Percentiles rank a stretch among this genome's conserved stretches.
Conservation (phyloP, 2,888 invertebrate genomes). For the Neoascia interrupta region DNA sequence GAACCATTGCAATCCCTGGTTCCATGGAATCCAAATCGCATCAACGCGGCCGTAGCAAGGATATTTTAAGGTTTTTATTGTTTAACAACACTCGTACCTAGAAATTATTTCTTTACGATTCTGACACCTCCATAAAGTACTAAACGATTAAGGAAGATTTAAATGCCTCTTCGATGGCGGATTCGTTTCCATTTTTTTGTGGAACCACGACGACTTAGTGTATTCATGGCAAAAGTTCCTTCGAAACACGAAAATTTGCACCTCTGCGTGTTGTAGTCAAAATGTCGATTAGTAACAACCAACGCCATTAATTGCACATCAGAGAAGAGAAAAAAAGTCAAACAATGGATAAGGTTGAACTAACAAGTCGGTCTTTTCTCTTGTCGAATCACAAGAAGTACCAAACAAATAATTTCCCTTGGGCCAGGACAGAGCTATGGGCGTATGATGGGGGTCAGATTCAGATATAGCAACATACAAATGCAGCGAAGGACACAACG, state of each 20-base stretch:
- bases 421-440: slow-evolving; percentile 36
- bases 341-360: background rate
- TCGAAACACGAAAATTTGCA: slow-evolving; percentile 23
- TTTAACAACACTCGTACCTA: slow-evolving; percentile 51
- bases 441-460: slow-evolving; percentile 15
- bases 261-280: slow-evolving; percentile 25
- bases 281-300: slow-evolving; percentile 56
- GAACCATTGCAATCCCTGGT: slow-evolving; percentile 8
- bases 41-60: slow-evolving; percentile 46
- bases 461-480: background rate
- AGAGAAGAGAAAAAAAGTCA: background rate
- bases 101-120: slow-evolving; percentile 59
- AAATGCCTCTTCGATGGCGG: slow-evolving; percentile 30
- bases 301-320: slow-evolving; percentile 52
- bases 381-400: slow-evolving; percentile 35
- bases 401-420: slow-evolving; percentile 64
- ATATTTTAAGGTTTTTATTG: slow-evolving; percentile 53
- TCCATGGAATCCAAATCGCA: slow-evolving; percentile 35
- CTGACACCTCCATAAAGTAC: slow-evolving; percentile 69
- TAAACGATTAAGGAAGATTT: slow-evolving; percentile 59
- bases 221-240: background rate
- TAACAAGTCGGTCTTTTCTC: background rate
- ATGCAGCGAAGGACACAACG: slow-evolving; percentile 61
- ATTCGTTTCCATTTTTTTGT: background rate
- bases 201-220: background rate